Evolutionary conservation across 2,113 vertebrate genomes (phyloP).

Genomic region (Pelodiscus sinensis): DNA sequence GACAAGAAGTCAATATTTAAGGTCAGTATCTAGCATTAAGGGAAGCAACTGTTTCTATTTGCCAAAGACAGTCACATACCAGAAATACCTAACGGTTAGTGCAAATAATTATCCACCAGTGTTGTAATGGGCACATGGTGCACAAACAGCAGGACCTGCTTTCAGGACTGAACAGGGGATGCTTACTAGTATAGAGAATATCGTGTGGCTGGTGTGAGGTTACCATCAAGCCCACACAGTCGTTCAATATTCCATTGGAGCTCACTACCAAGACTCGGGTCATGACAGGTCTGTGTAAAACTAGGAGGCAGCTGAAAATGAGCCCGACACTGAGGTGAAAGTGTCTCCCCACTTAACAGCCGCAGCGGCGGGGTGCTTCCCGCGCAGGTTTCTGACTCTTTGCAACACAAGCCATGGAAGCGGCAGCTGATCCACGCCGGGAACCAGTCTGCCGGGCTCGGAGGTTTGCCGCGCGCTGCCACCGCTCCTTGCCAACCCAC

Average conservation of each 20-base stretch:
- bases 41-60: not conserved
- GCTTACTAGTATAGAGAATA: not conserved
- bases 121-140: not conserved
- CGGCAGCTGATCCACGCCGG: not conserved
- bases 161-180: not conserved
- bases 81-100: fast-evolving
- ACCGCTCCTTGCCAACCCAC: not conserved
- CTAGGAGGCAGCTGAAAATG: not conserved
- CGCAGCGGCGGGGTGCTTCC: not conserved
- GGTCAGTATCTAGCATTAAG: not conserved
- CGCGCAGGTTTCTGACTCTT: not conserved
- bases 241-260: not conserved
- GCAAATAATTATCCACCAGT: fast-evolving
- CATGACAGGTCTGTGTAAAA: not conserved
- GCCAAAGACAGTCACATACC: not conserved
- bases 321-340: not conserved
- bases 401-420: not conserved
- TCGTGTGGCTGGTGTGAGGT: not conserved
- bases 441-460: not conserved
- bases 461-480: not conserved
- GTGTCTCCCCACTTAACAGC: not conserved
- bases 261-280: too few species aligned
- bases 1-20: not conserved
- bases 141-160: not conserved
- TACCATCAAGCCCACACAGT: not conserved